Conservation (phyloP, 2,113 vertebrate species). For the Trinectes maculatus region DNA sequence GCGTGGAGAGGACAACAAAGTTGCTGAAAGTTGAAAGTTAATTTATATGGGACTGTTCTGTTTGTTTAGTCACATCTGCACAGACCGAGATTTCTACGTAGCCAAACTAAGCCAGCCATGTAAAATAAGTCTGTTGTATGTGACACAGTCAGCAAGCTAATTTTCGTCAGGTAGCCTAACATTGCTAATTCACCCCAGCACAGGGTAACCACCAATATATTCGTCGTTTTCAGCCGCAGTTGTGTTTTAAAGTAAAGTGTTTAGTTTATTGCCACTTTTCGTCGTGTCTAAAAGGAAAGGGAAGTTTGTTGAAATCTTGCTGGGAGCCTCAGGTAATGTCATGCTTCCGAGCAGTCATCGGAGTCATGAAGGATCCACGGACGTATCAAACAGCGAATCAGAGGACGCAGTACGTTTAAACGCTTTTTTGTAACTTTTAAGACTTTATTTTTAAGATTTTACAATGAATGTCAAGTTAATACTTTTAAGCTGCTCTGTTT, state of each 20-base stretch:
- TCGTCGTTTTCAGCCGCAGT: too few species aligned
- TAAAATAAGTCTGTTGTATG: too few species aligned
- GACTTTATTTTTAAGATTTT: neutral
- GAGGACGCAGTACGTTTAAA: constrained; percentile 62
- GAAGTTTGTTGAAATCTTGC: neutral
- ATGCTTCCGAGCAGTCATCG: neutral
- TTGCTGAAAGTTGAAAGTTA: neutral
- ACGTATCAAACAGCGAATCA: constrained; percentile 46
- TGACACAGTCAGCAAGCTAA: too few species aligned
- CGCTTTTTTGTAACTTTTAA: too few species aligned
- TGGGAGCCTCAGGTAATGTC: constrained; percentile 36
- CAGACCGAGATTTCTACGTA: neutral
- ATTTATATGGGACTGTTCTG: neutral
- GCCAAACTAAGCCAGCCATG: neutral
- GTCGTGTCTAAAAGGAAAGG: neutral
- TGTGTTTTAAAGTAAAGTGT: neutral
- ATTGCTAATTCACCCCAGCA: neutral
- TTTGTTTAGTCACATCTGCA: neutral
- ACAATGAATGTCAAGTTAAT: neutral
- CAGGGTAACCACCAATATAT: neutral
- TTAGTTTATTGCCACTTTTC: neutral
- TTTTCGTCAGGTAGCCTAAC: neutral
- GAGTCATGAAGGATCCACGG: constrained; percentile 28
- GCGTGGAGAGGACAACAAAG: neutral
- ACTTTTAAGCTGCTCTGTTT: too few species aligned